phyloP scores from a whole-genome alignment of 2,888 invertebrate genomes.

The Phyllotreta cruciferae region DNA sequence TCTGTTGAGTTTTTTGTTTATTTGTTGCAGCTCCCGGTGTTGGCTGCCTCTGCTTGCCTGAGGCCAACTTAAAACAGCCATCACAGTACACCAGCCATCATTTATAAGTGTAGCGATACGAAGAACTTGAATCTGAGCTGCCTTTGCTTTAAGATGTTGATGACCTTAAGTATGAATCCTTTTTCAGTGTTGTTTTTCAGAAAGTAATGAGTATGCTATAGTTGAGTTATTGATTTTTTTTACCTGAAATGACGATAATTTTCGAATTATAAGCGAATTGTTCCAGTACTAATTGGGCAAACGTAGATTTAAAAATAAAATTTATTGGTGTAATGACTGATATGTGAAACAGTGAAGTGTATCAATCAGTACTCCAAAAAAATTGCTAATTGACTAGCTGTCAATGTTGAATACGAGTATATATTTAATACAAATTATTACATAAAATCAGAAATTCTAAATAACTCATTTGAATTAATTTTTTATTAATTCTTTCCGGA shows the following conservation, averaged over 20 bases:
- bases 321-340: too few species aligned
- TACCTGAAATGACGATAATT: too few species aligned
- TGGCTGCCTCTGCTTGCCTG: conserved; percentile 57
- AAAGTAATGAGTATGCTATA: conserved; percentile 42
- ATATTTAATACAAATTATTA: too few species aligned
- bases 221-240: not conserved
- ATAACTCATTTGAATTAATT: too few species aligned
- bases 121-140: conserved; percentile 59
- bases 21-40: conserved; percentile 60
- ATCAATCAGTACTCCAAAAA: too few species aligned
- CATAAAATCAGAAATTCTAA: too few species aligned
- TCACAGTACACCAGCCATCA: conserved; percentile 52
- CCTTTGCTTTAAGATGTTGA: conserved; percentile 59
- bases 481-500: conserved; percentile 2
- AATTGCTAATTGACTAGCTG: too few species aligned
- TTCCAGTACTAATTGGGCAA: too few species aligned
- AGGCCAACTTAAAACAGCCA: conserved; percentile 56
- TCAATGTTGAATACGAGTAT: too few species aligned
- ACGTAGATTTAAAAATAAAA: too few species aligned
- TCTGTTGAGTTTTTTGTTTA: conserved; percentile 59
- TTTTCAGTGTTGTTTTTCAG: conserved; percentile 43
- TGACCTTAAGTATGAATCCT: conserved; percentile 56
- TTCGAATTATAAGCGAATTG: too few species aligned
- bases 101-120: conserved; percentile 60
- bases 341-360: too few species aligned